Conservation (phyloP, 2,113 vertebrate species). For the Otus sunia region DNA sequence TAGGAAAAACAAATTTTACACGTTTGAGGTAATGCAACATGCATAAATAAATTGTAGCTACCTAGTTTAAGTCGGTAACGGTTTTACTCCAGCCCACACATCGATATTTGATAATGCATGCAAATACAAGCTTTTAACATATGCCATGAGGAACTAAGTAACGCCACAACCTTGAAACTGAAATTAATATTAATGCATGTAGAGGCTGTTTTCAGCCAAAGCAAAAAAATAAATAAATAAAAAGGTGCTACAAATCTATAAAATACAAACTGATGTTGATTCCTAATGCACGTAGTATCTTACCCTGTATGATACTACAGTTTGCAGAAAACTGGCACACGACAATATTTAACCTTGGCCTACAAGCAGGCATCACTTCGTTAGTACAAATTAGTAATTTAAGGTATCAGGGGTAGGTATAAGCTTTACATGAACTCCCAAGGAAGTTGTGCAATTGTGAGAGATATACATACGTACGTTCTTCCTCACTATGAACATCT, state of each 20-base stretch:
- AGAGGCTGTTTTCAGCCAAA: background rate
- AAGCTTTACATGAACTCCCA: background rate
- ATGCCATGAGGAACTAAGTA: background rate
- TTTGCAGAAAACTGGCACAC: background rate
- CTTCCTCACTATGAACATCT: background rate
- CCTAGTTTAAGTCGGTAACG: background rate
- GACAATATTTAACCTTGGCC: background rate
- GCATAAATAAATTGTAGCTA: background rate
- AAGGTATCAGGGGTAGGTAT: background rate
- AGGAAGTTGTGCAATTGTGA: background rate
- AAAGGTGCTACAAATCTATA: background rate
- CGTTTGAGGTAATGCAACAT: background rate
- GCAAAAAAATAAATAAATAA: too few relatives aligned
- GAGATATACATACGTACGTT: fast-evolving
- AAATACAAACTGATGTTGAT: background rate
- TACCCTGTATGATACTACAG: background rate
- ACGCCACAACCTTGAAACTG: background rate
- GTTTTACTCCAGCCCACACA: background rate
- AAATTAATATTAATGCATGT: background rate
- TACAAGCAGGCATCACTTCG: background rate
- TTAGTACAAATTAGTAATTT: background rate
- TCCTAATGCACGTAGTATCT: background rate
- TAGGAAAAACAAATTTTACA: background rate
- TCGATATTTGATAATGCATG: background rate
- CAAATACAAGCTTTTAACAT: background rate